Evolutionary conservation across 2,797 vertebrate species (phyloP).

Genomic region (Karalla daura): DNA sequence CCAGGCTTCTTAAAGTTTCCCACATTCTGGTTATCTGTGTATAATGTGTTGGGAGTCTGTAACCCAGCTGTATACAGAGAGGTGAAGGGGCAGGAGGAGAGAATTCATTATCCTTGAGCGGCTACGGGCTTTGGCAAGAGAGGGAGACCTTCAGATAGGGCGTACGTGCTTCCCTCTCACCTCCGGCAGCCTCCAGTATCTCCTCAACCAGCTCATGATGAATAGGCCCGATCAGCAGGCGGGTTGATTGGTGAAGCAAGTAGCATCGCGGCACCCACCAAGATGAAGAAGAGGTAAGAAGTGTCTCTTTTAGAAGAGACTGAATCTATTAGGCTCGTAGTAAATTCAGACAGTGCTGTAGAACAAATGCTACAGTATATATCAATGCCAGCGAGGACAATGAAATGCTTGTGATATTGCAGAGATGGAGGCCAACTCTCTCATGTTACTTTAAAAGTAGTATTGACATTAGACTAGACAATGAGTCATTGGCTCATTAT

Average conservation of each 20-base stretch:
- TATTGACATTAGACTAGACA: constrained; percentile 7
- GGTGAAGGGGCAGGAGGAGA: constrained; percentile 62
- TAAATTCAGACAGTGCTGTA: constrained; percentile 37
- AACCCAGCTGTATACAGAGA: constrained; percentile 49
- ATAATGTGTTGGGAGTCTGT: constrained; percentile 50
- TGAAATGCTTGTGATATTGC: constrained; percentile 17
- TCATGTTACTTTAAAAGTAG: constrained; percentile 1
- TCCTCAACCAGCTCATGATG: constrained; percentile 72
- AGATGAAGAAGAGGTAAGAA: constrained; percentile 60
- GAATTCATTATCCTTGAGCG: constrained; percentile 78
- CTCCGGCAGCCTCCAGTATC: constrained; percentile 61
- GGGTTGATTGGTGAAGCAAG: constrained; percentile 66
- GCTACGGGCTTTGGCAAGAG: constrained; percentile 49
- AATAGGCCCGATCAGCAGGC: constrained; percentile 69
- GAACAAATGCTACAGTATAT: constrained; percentile 17
- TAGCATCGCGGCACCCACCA: constrained; percentile 46
- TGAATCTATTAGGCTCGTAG: constrained; percentile 53
- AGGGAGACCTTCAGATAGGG: constrained; percentile 71
- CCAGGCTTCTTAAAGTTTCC: constrained; percentile 46
- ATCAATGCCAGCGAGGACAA: constrained; percentile 39
- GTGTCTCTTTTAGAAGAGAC: constrained; percentile 46
- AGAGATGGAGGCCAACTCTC: constrained; percentile 6
- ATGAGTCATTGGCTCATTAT: constrained; percentile 8
- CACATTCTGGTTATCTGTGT: constrained; percentile 61
- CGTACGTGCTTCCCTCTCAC: constrained; percentile 54